phyloP scores from a whole-genome alignment of 2,797 vertebrate species.

The Lepilemur septentrionalis region DNA sequence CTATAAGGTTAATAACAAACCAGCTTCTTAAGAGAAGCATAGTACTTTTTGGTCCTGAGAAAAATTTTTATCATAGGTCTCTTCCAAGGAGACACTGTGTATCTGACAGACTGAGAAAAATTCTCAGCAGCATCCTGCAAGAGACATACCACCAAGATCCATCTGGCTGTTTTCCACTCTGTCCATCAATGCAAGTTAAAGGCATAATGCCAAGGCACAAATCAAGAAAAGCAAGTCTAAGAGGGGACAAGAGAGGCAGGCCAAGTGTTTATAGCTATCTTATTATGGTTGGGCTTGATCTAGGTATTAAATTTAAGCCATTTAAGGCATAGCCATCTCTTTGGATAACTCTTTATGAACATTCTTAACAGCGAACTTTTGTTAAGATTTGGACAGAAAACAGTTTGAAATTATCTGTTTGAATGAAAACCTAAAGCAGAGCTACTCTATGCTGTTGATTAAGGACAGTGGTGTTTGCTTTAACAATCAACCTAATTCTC shows the following conservation, averaged over 20 bases:
- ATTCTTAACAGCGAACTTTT: neutral
- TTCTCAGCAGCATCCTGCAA: neutral
- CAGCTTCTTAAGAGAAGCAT: neutral
- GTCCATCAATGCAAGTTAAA: neutral
- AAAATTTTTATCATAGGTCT: neutral
- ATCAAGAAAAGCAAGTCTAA: neutral
- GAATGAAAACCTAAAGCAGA: neutral
- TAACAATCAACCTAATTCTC: neutral
- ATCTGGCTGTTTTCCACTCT: neutral
- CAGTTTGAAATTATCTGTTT: neutral
- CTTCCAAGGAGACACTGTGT: neutral
- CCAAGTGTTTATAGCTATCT: neutral
- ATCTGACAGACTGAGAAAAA: neutral
- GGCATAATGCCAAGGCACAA: neutral
- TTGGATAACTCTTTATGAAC: neutral
- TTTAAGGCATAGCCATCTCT: neutral
- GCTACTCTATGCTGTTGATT: neutral
- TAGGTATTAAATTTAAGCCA: conserved; percentile 16
- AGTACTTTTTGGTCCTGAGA: neutral
- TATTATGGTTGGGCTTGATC: neutral
- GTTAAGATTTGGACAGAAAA: neutral
- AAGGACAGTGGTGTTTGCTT: neutral
- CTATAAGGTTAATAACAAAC: neutral
- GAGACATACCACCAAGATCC: neutral
- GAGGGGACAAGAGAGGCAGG: neutral